Conservation (phyloP, 2,888 invertebrate genomes). For the Aproaerema taeniolella region DNA sequence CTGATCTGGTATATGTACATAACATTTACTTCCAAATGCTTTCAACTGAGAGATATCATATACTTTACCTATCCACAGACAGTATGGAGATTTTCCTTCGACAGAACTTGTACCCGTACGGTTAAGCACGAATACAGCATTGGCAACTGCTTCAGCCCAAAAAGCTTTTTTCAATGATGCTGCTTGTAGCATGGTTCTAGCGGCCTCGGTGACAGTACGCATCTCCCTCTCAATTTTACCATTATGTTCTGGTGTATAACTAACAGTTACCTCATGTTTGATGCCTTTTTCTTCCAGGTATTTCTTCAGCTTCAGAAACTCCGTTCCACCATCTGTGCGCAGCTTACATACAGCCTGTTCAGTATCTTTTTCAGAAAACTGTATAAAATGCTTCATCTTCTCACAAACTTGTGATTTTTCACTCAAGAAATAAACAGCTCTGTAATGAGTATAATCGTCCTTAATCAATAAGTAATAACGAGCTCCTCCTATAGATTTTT, state of each 20-base stretch:
- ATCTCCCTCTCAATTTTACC: not conserved
- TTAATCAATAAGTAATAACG: not conserved
- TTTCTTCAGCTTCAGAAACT: not conserved
- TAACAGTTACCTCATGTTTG: not conserved
- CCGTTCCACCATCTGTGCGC: not conserved
- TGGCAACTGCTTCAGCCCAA: too few species aligned
- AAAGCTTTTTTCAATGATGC: too few species aligned
- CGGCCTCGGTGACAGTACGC: too few species aligned
- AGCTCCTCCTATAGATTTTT: slow-evolving; percentile 6
- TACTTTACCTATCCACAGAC: too few species aligned
- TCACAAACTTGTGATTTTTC: not conserved
- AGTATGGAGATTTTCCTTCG: too few species aligned
- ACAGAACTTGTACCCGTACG: too few species aligned
- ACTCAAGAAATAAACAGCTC: not conserved
- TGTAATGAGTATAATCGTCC: not conserved
- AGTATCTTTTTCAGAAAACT: not conserved
- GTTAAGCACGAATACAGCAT: too few species aligned
- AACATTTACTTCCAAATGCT: too few species aligned
- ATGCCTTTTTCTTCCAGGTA: not conserved
- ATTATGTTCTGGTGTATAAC: not conserved
- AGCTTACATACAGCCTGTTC: not conserved
- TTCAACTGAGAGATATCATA: too few species aligned
- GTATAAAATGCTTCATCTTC: not conserved
- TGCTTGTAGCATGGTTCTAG: too few species aligned
- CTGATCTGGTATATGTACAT: too few species aligned